Evolutionary conservation across 2,888 invertebrate genomes (phyloP), one percentile per base, ranked within the genome.

Genomic region (Papilio protenor): DNA sequence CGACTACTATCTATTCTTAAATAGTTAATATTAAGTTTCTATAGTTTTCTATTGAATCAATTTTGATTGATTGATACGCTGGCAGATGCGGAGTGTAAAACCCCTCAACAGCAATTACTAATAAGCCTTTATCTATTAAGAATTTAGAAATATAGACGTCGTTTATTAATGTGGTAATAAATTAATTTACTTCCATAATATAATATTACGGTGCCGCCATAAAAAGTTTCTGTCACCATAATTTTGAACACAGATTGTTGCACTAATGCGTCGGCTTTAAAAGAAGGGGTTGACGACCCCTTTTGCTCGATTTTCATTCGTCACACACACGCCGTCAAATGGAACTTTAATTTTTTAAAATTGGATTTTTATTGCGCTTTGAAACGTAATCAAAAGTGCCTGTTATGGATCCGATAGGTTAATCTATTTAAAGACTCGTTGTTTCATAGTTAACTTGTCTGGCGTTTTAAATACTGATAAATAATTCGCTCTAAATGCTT

Each of bases 241-340:
- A 93, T 91, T 93, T 92, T 87, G 87, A 89, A 91, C 92, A 92
- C 93, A 93, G 94, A 93, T 93, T 94, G 93, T 91, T 88, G 89
- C 88, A 85, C 90, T 91, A 90, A 92, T 89, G 88, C 87, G 85
- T 86, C 84, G 87, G 85, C 85, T 90, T 88, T 87, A 87, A 89
- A 91, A 82, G 83, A 90, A 91, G 90, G 91, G 93, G 92, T 91
- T 90, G 89, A 87, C 86, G 88, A 89, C 87, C 91, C 93, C 90
- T 88, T 90, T 88, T 86, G 87, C 86, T 87, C 86, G 87, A 87
- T 87, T 89, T 87, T 85, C 87, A 92, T 94, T 94, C 91, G 94
- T 93, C 93, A 94, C 94, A 92, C 94, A 93, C 90, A 86, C 92
- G 92, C 85, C 87, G 92, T 88, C 91, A 91, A 92, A 92, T 92